phyloP scores from a whole-genome alignment of 2,113 vertebrate genomes.

The chimpanzee (Pan troglodytes) region NHGRI_mPanTro3-v2.1_pri NC_072403.2:173356501-173357000 shows the following conservation, averaged over 20 bases:
- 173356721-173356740: background rate
- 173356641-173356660: background rate
- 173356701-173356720: background rate
- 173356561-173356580: background rate
- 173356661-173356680: background rate
- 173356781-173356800: background rate
- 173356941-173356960: no score
- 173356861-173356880: no score
- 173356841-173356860: no score
- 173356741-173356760: background rate
- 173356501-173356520: background rate
- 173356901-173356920: no score
- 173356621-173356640: accelerated
- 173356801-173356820: background rate
- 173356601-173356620: background rate
- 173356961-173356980: no score
- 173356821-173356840: no score
- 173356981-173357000: no score
- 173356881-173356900: no score
- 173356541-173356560: background rate
- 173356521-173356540: accelerated
- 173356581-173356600: background rate
- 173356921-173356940: no score
- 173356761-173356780: background rate
- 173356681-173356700: background rate